Percentiles rank a stretch among this genome's conserved stretches.
These are phyloP conservation scores for Philopotamus ludificatus DNA, from an alignment of 1,140 invertebrate species.

Conservation along the genomic window DNA sequence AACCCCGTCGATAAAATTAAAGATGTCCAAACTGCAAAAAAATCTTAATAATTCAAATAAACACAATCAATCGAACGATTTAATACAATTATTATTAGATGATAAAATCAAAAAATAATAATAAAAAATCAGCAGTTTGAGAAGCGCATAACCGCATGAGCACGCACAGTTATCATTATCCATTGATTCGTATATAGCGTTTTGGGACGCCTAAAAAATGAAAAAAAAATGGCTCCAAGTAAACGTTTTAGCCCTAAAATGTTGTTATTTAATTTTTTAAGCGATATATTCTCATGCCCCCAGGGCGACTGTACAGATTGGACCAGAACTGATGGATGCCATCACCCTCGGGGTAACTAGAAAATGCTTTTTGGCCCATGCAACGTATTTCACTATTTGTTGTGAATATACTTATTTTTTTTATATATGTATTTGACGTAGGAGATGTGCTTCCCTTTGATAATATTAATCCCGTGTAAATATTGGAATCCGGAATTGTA, in stretches of 20 bases:
- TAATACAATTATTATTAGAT: too few species aligned
- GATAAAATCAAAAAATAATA: too few species aligned
- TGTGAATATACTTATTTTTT: neutral
- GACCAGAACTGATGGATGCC: conserved; percentile 10
- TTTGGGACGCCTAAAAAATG: conserved; percentile 7
- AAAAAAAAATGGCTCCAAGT: neutral
- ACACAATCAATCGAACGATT: too few species aligned
- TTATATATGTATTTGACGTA: neutral
- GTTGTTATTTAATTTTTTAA: conserved; percentile 20
- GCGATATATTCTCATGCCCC: neutral
- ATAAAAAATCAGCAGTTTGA: too few species aligned
- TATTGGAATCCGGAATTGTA: too few species aligned
- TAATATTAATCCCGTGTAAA: too few species aligned
- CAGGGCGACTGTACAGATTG: conserved; percentile 1
- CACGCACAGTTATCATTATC: conserved; percentile 19
- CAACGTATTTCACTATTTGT: conserved; percentile 2
- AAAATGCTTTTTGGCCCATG: conserved; percentile 13
- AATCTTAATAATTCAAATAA: too few species aligned
- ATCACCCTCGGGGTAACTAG: conserved; percentile 1
- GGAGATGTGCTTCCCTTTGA: too few species aligned
- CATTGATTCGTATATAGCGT: conserved; percentile 8
- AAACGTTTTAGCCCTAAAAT: conserved; percentile 15
- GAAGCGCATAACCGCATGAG: neutral
- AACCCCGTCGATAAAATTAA: neutral
- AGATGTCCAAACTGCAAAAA: conserved; percentile 10